Base-by-base conservation (phyloP, 1,140 invertebrate species). In the Euura saliciscinereae region DNA sequence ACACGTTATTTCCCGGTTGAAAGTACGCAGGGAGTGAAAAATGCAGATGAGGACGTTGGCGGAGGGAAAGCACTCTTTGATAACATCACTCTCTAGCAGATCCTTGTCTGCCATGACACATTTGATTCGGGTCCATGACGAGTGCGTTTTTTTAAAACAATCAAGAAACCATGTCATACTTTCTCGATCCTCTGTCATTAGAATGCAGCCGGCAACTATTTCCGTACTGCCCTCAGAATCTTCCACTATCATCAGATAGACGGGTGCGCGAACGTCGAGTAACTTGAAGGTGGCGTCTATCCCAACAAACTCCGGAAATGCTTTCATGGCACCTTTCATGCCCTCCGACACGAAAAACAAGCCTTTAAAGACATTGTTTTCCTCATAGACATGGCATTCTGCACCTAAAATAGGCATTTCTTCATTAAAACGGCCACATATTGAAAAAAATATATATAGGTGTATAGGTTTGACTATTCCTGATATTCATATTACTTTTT, bases 41-140 rank as follows among this genome's bases (percentile, higher is more conserved):
- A 46, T 42, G 59, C 71, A 70, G 4, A 75, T 75, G 2, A 75
- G 42, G 5, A 75, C 46, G 10, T 75, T 69, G 46, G 74, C 71
- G 2, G 64, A 43, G 44, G 74, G 74, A n/a, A 75, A 71, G 6
- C 45, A 13, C 8, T 69, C 42, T 66, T 69, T 72, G 4, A 75
- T 66, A 8, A 69, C 44, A 43, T 70, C 64, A 67, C 69, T 44
- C 51, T 70, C 74, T 11, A 70, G 42, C 43, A 72, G 44, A 69
- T 75, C 71, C 46, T 75, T 75, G 42, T 75, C 74, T 2, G 74
- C 65, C 71, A 75, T 75, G 2, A 75, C 65, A 45, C 43, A 46
- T 69, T 69, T 75, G 10, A 72, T 72, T 4, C 64, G 44, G 4
- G 6, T 44, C 45, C 45, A 66, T 2, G 66, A 43, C 2, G 66